Percentiles rank a stretch among this genome's conserved stretches.
These are phyloP conservation scores for Paracanthobrama guichenoti DNA, from an alignment of 2,113 vertebrate genomes.

Conservation along the genomic window DNA sequence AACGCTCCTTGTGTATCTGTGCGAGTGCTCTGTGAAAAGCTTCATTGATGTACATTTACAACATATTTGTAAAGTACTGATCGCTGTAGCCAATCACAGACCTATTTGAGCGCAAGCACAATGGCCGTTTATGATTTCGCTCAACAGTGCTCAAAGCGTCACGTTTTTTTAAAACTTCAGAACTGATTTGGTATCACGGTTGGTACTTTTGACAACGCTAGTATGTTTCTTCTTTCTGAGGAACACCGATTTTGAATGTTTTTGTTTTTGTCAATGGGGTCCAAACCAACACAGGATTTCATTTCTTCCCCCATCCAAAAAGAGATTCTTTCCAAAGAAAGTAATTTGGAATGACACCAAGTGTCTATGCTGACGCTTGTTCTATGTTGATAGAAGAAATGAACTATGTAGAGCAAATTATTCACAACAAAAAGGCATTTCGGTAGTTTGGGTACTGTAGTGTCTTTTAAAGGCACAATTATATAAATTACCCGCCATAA, in stretches of 20 bases:
- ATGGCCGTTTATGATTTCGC: too few species aligned
- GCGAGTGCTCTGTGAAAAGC: too few species aligned
- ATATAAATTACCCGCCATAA: constrained; percentile 38
- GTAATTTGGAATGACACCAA: background rate
- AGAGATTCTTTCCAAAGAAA: too few species aligned
- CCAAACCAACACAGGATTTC: background rate
- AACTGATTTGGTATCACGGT: too few species aligned
- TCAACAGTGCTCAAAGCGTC: too few species aligned
- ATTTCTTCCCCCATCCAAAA: accelerated
- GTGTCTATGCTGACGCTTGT: constrained; percentile 49
- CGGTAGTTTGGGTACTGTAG: constrained; percentile 40
- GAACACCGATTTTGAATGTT: background rate
- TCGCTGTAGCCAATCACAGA: too few species aligned
- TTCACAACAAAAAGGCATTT: constrained; percentile 59
- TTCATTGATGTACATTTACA: too few species aligned
- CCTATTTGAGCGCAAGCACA: too few species aligned
- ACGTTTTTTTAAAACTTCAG: too few species aligned
- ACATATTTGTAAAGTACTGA: too few species aligned
- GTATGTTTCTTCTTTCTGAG: background rate
- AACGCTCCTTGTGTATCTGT: too few species aligned
- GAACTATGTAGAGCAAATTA: constrained; percentile 53
- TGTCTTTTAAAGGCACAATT: constrained; percentile 64
- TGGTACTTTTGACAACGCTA: too few species aligned
- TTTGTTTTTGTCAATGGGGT: background rate
- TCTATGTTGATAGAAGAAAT: constrained; percentile 47